These are phyloP conservation scores for Allacma fusca DNA, from an alignment of 2,888 invertebrate species.

Conservation along the genomic window DNA sequence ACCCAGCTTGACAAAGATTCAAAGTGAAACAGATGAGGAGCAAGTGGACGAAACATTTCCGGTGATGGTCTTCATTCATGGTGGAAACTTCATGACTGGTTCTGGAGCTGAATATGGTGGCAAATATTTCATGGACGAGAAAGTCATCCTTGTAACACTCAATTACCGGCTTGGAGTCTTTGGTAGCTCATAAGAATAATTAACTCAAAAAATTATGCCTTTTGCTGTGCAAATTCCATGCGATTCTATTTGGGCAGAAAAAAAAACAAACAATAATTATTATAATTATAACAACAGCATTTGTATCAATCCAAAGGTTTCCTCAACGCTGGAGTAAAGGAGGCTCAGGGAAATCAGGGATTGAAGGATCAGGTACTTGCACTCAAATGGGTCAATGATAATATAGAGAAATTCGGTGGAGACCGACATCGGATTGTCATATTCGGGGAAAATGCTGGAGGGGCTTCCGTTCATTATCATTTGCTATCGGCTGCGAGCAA, in stretches of 20 bases:
- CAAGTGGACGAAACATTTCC: conserved; percentile 43
- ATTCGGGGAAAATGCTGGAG: conserved; percentile 56
- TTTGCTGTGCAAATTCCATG: no score
- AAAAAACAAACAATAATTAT: no score
- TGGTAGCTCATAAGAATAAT: conserved; percentile 40
- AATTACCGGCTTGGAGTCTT: conserved; percentile 55
- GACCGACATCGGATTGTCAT: conserved; percentile 47
- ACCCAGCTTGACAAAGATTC: conserved; percentile 12
- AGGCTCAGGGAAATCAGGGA: conserved; percentile 49
- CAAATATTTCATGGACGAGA: conserved; percentile 60
- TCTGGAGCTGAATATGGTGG: conserved; percentile 55
- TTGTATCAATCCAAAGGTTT: conserved; percentile 48
- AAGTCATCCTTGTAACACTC: conserved; percentile 57
- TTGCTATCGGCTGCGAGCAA: conserved; percentile 55
- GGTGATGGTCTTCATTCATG: conserved; percentile 59
- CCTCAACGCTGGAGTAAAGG: conserved; percentile 49
- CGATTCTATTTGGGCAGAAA: neutral
- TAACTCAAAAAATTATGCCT: no score
- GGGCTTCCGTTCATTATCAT: conserved; percentile 57
- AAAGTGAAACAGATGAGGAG: conserved; percentile 19
- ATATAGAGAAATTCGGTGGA: conserved; percentile 55
- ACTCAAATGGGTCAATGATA: conserved; percentile 57
- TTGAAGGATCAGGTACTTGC: conserved; percentile 57
- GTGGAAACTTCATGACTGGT: conserved; percentile 59
- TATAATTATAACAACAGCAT: no score